Evolutionary conservation across 2,888 invertebrate genomes (phyloP), one percentile per base, ranked within the genome.

Genomic region (Lordiphosa fenestrarum): DNA sequence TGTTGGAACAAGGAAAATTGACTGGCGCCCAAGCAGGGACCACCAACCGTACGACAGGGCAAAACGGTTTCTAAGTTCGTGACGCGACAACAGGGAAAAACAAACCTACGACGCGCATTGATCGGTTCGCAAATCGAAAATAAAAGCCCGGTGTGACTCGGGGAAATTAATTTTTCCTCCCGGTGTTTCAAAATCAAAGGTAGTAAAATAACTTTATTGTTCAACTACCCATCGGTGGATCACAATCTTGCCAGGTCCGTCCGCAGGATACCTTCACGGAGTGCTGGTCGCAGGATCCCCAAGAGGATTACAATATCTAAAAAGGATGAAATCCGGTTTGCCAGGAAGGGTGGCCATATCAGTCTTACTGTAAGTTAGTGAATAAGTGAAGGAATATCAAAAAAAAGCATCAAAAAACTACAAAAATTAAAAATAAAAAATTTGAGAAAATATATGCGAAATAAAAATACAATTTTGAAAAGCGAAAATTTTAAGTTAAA

Each of bases 121-220:
- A 7, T n/a, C 36, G n/a, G n/a, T n/a, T 10, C 4, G 4, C 23
- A n/a, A n/a, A 39, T 13, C 15, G 4, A 23, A 40, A 40, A 40
- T 41, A 41, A 21, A 41, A 9, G 1, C 19, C 12, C 41, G 41
- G 10, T 10, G 41, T 10, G 13, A 15, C 41, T 15, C n/a, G 13
- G 21, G 19, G 41, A 41, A n/a, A 41, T 19, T 41, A 41, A 41
- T 41, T 19, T 41, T n/a, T 15, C 41, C 41, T 30, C 30, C 30
- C 30, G 30, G 30, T 30, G 30, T 3, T 30, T 30, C 2, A 9
- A 9, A 23, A 30, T 9, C 7, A 7, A 30, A 30, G 3, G 2
- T 30, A 3, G 30, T 30, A 30, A 7, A 3, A 30, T 9, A 9
- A 30, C 30, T 30, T 9, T 3, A 30, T 30, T 30, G 30, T 30